A percentile compares a stretch with the other conserved stretches of the same genome.
Evolutionary conservation across 2,797 vertebrate species (phyloP).

Genomic region (Syngnathus acus): DNA sequence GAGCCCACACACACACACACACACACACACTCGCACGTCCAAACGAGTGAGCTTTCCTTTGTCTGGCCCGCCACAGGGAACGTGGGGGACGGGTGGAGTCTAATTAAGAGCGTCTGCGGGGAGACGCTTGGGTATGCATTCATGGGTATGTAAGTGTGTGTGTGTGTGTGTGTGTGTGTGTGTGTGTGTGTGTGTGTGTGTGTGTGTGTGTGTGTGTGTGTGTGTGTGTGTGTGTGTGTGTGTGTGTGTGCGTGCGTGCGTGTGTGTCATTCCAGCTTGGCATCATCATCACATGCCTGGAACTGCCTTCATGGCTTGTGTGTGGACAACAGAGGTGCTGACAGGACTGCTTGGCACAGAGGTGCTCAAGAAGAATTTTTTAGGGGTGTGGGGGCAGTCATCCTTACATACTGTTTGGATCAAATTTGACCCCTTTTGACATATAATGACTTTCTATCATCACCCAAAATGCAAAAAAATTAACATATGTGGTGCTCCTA

Average conservation of each 20-base stretch:
- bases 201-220: constrained; percentile 43
- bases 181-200: constrained; percentile 46
- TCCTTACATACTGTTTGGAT: neutral
- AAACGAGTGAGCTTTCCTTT: constrained; percentile 61
- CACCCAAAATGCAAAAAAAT: neutral
- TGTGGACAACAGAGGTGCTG: constrained; percentile 11
- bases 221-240: constrained; percentile 38
- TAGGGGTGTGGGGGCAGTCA: no score
- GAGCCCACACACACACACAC: constrained; percentile 30
- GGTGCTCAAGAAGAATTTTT: neutral
- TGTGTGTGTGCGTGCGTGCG: constrained; percentile 46
- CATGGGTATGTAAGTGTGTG: constrained; percentile 15
- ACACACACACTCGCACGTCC: constrained; percentile 48
- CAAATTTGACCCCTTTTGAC: neutral
- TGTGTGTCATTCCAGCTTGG: constrained; percentile 71
- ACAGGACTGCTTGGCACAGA: constrained; percentile 14
- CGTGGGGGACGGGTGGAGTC: constrained; percentile 66
- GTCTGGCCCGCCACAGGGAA: constrained; percentile 72
- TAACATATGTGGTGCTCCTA: no score
- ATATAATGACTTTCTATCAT: neutral
- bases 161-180: constrained; percentile 49
- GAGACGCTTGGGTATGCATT: constrained; percentile 61
- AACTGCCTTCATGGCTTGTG: constrained; percentile 67
- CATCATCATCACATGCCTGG: constrained; percentile 73
- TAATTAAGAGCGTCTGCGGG: constrained; percentile 67